Percentiles rank a stretch among this genome's conserved stretches.
phyloP scores from a whole-genome alignment of 1,140 invertebrate species.

The Eubasilissa regina region DNA sequence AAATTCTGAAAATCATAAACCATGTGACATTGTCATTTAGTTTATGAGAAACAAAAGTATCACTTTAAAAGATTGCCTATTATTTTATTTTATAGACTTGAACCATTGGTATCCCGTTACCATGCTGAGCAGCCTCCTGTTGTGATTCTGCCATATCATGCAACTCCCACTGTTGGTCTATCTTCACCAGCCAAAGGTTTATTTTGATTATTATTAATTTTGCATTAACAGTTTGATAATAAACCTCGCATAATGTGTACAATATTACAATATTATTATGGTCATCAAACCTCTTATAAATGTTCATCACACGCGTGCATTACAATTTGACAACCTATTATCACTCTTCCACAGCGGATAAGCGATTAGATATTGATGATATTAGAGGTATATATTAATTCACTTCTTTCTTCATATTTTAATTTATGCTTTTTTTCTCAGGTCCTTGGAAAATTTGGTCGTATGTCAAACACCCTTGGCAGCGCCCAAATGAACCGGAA shows the following conservation, averaged over 20 bases:
- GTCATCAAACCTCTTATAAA: no score
- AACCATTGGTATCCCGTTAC: slow-evolving; percentile 80
- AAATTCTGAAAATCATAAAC: no score
- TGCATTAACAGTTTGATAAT: no score
- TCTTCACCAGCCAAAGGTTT: slow-evolving; percentile 58
- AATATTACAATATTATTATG: no score
- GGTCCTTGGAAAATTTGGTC: slow-evolving; percentile 59
- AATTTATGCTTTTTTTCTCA: slow-evolving; percentile 13
- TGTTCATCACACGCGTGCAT: no score
- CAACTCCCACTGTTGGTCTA: slow-evolving; percentile 55
- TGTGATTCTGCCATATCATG: slow-evolving; percentile 75
- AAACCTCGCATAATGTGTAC: no score
- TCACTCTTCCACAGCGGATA: no score
- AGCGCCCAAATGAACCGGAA: slow-evolving; percentile 25
- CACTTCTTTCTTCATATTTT: background rate
- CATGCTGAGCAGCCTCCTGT: slow-evolving; percentile 80
- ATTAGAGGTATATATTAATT: no score
- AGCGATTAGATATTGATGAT: no score
- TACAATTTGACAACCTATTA: no score
- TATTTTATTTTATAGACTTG: slow-evolving; percentile 71
- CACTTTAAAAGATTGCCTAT: background rate
- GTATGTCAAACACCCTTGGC: slow-evolving; percentile 58
- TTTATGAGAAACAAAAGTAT: no score
- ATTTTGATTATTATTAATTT: background rate
- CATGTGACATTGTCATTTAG: no score